Percentiles rank a stretch among this genome's conserved stretches.
Conservation (phyloP, 2,113 vertebrate species). For the Synodontis membranacea region DNA sequence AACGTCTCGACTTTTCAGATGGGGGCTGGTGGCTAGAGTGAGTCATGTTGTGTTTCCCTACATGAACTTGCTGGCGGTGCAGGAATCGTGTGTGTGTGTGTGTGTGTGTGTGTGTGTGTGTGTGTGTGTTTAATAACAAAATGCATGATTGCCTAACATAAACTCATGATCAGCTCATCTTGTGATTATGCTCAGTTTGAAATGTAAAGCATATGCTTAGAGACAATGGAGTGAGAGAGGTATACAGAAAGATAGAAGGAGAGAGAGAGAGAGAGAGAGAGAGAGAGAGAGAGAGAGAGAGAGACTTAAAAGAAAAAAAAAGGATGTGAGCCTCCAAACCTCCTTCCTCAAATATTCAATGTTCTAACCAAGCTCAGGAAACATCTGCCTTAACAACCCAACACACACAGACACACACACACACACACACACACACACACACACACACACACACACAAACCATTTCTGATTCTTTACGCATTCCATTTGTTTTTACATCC, state of each 20-base stretch:
- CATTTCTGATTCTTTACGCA: not conserved
- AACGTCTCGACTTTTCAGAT: constrained; percentile 16
- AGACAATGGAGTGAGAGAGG: not conserved
- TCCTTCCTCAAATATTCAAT: constrained; percentile 69
- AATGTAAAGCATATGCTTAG: constrained; percentile 1
- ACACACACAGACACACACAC: constrained; percentile 48
- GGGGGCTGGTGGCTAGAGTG: constrained; percentile 27
- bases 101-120: constrained; percentile 4
- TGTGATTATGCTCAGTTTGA: constrained; percentile 11
- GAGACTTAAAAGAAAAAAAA: constrained; percentile 45
- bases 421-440: not conserved
- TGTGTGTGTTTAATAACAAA: not conserved
- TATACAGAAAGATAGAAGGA: not conserved
- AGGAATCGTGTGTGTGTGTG: not conserved
- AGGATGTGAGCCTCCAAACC: constrained; percentile 67
- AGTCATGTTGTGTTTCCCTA: constrained; percentile 26
- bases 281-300: not conserved
- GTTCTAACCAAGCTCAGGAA: constrained; percentile 63
- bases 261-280: not conserved
- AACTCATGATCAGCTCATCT: constrained; percentile 11
- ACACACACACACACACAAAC: not conserved
- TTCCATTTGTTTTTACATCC: constrained; percentile 36
- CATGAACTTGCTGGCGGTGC: constrained; percentile 10
- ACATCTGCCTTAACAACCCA: constrained; percentile 69
- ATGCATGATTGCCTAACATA: not conserved